Evolutionary conservation across 2,113 vertebrate species (phyloP).

Genomic region (Sinocyclocheilus grahami): DNA sequence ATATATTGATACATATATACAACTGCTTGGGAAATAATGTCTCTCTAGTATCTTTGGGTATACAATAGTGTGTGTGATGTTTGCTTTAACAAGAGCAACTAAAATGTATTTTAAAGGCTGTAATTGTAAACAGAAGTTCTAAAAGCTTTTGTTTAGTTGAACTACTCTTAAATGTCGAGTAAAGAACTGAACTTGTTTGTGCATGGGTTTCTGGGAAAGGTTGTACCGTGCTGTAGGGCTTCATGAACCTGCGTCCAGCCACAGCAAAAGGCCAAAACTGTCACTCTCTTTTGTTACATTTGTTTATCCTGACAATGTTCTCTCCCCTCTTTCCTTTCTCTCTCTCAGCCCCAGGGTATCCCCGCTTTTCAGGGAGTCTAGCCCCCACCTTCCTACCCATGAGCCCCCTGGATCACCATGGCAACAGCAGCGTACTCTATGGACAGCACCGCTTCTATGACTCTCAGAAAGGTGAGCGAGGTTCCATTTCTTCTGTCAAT

Average conservation of each 20-base stretch:
- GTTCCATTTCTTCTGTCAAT: constrained; percentile 62
- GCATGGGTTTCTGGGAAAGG: constrained; percentile 52
- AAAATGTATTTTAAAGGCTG: not conserved
- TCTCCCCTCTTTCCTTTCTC: constrained; percentile 37
- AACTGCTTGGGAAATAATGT: no score
- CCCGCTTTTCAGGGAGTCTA: constrained; percentile 94
- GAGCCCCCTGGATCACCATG: constrained; percentile 97
- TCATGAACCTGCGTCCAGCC: constrained; percentile 50
- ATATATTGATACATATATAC: not conserved
- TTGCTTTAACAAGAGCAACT: no score
- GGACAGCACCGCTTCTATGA: constrained; percentile 97
- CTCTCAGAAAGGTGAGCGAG: constrained; percentile 88
- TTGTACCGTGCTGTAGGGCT: constrained; percentile 58
- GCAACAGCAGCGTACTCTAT: constrained; percentile 91
- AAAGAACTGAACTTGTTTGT: constrained; percentile 45
- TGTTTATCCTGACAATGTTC: constrained; percentile 58
- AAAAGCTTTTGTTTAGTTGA: constrained; percentile 44
- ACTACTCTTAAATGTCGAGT: constrained; percentile 44
- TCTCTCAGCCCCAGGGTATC: constrained; percentile 82
- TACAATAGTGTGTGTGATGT: no score
- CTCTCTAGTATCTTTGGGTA: no score
- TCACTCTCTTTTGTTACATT: constrained; percentile 58
- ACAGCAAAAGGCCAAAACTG: constrained; percentile 58
- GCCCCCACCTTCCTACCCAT: constrained; percentile 96
- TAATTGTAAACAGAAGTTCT: constrained; percentile 22